Conservation (phyloP, 1,140 invertebrate species). For the Zophobas morio region DNA sequence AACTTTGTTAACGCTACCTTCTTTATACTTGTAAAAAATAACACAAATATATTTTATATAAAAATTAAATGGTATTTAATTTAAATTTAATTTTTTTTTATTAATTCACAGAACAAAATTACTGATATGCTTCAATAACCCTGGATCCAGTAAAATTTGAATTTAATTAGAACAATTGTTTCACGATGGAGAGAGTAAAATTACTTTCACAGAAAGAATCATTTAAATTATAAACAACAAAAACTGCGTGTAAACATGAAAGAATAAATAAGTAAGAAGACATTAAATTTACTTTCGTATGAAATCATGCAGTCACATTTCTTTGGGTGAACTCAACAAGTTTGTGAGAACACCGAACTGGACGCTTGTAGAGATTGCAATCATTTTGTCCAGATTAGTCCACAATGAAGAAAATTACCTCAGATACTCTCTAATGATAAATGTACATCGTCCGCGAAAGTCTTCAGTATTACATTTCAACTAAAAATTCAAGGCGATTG, state of each 20-base stretch:
- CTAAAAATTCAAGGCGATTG: background rate
- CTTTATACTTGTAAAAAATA: background rate
- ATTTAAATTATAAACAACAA: background rate
- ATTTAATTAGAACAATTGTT: no score
- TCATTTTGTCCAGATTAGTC: no score
- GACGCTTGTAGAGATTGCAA: no score
- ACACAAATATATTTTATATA: no score
- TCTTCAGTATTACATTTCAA: background rate
- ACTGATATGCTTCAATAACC: no score
- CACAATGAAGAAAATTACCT: background rate
- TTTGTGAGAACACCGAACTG: background rate
- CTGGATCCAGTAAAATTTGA: no score
- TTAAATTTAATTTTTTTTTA: no score
- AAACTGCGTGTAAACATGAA: background rate
- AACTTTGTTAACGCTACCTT: constrained; percentile 18
- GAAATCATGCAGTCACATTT: no score
- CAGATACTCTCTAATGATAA: background rate
- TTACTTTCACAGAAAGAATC: constrained; percentile 1
- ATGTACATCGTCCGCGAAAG: background rate
- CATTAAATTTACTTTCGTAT: no score
- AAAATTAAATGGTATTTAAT: no score
- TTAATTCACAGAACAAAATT: no score
- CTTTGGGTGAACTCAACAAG: background rate
- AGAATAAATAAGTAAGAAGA: no score
- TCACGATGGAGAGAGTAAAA: background rate